These are phyloP conservation scores for Mormoops blainvillei DNA, from an alignment of 2,113 vertebrate genomes.

Conservation along the genomic window DNA sequence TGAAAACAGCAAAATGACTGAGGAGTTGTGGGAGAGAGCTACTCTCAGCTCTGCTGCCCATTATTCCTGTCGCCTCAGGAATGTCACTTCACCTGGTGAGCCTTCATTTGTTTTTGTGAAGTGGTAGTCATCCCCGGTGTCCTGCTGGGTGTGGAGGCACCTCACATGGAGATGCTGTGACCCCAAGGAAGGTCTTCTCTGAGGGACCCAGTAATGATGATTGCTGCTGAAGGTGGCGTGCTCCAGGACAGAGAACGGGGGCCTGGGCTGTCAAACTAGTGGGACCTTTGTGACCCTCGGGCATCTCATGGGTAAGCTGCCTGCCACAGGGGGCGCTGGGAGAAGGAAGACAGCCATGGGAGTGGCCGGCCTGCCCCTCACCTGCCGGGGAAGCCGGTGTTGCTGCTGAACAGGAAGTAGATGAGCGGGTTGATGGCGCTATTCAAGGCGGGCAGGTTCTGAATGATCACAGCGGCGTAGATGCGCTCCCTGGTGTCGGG, in stretches of 20 bases:
- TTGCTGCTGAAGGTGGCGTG: background rate
- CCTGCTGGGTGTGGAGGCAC: background rate
- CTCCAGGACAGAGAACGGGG: background rate
- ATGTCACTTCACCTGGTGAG: background rate
- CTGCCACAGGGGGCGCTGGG: fast-evolving
- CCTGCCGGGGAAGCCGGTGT: conserved; percentile 69
- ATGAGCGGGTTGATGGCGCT: conserved; percentile 85
- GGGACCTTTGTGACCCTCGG: background rate
- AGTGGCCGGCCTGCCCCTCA: conserved; percentile 30
- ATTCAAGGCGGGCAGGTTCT: conserved; percentile 83
- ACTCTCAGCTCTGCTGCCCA: background rate
- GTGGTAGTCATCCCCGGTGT: background rate
- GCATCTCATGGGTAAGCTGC: background rate
- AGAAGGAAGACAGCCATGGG: background rate
- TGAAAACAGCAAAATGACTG: background rate
- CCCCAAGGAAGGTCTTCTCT: background rate
- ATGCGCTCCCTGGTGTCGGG: conserved; percentile 82
- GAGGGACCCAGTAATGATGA: background rate
- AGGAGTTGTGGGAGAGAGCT: background rate
- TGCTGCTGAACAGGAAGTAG: conserved; percentile 81
- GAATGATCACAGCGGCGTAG: conserved; percentile 83
- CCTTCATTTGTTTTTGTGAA: background rate
- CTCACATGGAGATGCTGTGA: background rate
- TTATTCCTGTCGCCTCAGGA: background rate
- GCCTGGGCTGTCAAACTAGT: background rate